Conservation (phyloP, 1,140 invertebrate genomes). For the Diachasma alloeum region DNA sequence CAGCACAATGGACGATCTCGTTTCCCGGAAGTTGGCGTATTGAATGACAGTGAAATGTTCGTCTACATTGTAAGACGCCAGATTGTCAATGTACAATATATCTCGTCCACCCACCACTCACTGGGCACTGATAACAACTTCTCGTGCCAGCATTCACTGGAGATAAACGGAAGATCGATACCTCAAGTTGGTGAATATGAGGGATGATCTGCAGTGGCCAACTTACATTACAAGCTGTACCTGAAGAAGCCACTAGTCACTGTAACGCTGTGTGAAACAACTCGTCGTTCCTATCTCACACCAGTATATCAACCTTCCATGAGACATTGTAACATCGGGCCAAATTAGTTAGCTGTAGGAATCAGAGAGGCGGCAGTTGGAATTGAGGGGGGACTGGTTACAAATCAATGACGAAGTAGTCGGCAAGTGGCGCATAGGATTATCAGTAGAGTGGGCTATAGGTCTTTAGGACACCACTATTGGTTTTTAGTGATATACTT, state of each 20-base stretch:
- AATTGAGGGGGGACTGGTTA: neutral
- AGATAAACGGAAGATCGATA: neutral
- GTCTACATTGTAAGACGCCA: neutral
- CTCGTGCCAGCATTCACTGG: neutral
- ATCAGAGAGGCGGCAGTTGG: neutral
- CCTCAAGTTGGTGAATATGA: no score
- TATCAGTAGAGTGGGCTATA: neutral
- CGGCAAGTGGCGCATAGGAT: neutral
- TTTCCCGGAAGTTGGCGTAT: neutral
- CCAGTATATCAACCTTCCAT: slow-evolving; percentile 19
- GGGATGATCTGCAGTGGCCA: no score
- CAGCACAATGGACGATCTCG: neutral
- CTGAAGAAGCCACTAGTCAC: slow-evolving; percentile 1
- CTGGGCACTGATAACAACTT: no score
- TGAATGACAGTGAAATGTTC: neutral
- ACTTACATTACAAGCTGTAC: neutral
- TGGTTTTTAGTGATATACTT: neutral
- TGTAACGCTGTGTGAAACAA: neutral
- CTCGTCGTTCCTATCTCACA: neutral
- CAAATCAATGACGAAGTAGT: slow-evolving; percentile 20
- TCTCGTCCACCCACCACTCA: neutral
- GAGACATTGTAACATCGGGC: neutral
- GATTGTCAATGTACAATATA: neutral
- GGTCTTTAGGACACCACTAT: neutral
- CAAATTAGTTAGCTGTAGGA: slow-evolving; percentile 21